Conservation (phyloP, 2,888 invertebrate genomes). For the Glomeris marginata region DNA sequence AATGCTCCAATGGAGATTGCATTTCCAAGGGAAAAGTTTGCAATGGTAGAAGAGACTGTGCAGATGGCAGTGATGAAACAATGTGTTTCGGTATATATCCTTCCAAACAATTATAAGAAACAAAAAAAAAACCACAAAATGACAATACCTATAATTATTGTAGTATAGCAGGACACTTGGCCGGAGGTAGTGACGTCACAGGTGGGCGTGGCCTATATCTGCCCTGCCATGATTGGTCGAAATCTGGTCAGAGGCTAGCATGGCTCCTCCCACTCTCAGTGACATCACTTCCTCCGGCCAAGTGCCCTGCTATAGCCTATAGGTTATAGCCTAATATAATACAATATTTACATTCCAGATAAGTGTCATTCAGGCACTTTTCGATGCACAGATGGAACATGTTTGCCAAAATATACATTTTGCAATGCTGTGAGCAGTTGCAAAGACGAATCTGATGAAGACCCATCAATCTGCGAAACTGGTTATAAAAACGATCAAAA, state of each 20-base stretch:
- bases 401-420: constrained; percentile 76
- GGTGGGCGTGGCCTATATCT: too few relatives aligned
- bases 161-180: not conserved
- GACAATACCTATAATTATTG: not conserved
- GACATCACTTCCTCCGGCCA: too few relatives aligned
- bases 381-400: constrained; percentile 70
- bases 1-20: constrained; percentile 44
- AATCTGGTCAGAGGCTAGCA: too few relatives aligned
- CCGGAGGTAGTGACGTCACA: too few relatives aligned
- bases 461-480: constrained; percentile 13
- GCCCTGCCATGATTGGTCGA: too few relatives aligned
- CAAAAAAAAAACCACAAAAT: not conserved
- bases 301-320: constrained; percentile 20
- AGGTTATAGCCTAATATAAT: constrained; percentile 10
- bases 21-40: constrained; percentile 62
- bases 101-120: not conserved
- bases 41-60: constrained; percentile 48
- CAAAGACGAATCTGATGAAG: constrained; percentile 68
- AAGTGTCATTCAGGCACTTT: constrained; percentile 64
- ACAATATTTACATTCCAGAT: constrained; percentile 13
- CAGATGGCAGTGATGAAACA: constrained; percentile 29
- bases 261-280: too few relatives aligned
- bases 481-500: constrained; percentile 13
- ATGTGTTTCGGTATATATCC: constrained; percentile 16
- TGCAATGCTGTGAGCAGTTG: constrained; percentile 79